Conservation (phyloP, 2,888 invertebrate species). For the Tortricodes alternella region DNA sequence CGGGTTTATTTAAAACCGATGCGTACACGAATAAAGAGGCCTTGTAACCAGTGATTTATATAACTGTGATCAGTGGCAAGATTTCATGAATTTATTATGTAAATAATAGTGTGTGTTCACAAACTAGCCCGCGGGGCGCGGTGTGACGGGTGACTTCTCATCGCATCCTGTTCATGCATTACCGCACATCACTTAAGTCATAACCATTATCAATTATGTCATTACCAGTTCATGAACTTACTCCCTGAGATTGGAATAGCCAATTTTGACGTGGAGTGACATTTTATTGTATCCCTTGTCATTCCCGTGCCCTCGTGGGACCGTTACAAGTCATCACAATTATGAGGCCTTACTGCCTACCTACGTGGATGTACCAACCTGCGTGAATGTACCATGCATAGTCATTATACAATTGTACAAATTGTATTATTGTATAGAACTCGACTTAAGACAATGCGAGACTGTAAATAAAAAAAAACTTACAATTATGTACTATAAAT, state of each 20-base stretch:
- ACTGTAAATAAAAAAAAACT: constrained; percentile 67
- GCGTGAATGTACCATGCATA: constrained; percentile 40
- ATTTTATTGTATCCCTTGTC: neutral
- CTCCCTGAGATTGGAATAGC: constrained; percentile 63
- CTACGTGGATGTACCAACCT: constrained; percentile 35
- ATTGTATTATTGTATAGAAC: constrained; percentile 53
- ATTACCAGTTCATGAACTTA: constrained; percentile 33
- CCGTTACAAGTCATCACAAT: constrained; percentile 34
- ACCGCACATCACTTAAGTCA: neutral
- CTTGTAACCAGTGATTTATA: constrained; percentile 30
- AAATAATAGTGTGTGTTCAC: constrained; percentile 7
- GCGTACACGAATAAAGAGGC: constrained; percentile 14
- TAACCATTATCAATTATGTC: neutral
- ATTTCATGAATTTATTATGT: constrained; percentile 21
- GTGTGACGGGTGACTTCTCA: constrained; percentile 15
- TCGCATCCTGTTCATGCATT: neutral
- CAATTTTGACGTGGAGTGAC: constrained; percentile 63
- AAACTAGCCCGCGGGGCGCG: neutral
- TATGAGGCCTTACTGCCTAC: constrained; percentile 40
- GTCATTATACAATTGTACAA: constrained; percentile 57
- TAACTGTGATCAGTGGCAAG: constrained; percentile 19
- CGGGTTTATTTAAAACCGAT: constrained; percentile 22
- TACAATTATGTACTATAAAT: constrained; percentile 60
- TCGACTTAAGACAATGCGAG: constrained; percentile 76
- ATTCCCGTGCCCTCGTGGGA: constrained; percentile 19